Percentiles rank a stretch among this genome's conserved stretches.
phyloP scores from a whole-genome alignment of 2,888 invertebrate species.

The Ligdia adustata region DNA sequence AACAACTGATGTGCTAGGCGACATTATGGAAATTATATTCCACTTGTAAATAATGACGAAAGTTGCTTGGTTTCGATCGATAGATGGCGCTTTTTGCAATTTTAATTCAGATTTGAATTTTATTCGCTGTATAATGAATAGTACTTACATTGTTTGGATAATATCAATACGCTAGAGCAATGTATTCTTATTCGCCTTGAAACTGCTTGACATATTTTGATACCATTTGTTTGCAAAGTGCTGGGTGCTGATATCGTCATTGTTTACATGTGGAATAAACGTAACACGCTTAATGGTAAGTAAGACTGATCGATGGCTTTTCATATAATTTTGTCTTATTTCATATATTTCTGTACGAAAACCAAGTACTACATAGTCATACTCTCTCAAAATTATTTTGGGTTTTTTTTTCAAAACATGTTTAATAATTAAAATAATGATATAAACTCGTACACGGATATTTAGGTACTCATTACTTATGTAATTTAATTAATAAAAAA shows the following conservation, averaged over 20 bases:
- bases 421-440: conserved; percentile 80
- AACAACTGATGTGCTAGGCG: conserved; percentile 27
- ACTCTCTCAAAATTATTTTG: background rate
- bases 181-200: no score
- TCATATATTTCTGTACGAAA: no score
- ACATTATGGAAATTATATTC: conserved; percentile 20
- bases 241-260: conserved; percentile 37
- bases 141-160: no score
- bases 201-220: no score
- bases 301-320: conserved; percentile 58
- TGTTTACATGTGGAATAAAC: conserved; percentile 35
- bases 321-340: background rate
- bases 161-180: no score
- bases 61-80: conserved; percentile 4
- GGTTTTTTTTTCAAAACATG: conserved; percentile 14
- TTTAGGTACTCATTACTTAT: conserved; percentile 61
- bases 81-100: conserved; percentile 11
- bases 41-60: conserved; percentile 32
- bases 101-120: no score
- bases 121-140: no score
- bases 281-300: conserved; percentile 65
- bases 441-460: conserved; percentile 35
- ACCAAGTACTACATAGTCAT: background rate
- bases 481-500: conserved; percentile 56
- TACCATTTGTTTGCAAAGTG: no score